Evolutionary conservation across 1,140 invertebrate genomes (phyloP).

Genomic region (Hylaeus anthracinus): DNA sequence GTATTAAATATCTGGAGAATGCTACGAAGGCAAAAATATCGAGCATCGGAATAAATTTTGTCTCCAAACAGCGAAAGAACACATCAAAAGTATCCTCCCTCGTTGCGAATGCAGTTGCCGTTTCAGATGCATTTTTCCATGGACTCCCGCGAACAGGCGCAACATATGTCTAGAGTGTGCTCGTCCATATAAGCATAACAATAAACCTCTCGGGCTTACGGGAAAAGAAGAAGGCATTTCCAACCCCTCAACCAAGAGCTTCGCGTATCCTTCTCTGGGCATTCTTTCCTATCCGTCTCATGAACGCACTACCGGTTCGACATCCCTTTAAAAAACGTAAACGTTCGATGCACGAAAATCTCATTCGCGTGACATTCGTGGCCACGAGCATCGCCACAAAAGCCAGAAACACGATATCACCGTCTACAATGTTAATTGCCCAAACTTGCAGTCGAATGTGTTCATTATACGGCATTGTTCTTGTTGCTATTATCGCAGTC

Average conservation of each 20-base stretch:
- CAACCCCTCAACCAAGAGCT: constrained; percentile 45
- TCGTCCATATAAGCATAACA: constrained; percentile 61
- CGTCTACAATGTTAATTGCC: constrained; percentile 22
- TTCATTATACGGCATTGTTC: constrained; percentile 15
- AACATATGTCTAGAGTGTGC: constrained; percentile 15
- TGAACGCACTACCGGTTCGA: constrained; percentile 2
- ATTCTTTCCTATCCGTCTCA: neutral
- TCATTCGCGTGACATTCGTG: neutral
- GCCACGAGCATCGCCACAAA: too few species aligned
- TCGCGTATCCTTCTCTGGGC: neutral
- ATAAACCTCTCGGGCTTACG: constrained; percentile 55
- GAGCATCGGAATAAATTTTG: constrained; percentile 8
- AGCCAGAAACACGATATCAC: neutral
- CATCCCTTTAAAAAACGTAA: neutral
- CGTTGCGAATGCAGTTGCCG: neutral
- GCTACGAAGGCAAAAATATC: constrained; percentile 2
- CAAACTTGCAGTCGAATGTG: neutral
- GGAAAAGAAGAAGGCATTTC: constrained; percentile 56
- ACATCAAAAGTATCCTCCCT: neutral
- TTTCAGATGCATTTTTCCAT: constrained; percentile 13
- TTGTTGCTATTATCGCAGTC: constrained; percentile 14
- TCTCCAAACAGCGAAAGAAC: neutral
- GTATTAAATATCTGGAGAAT: constrained; percentile 5
- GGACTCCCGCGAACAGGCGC: constrained; percentile 11
- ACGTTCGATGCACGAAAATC: constrained; percentile 27